Evolutionary conservation across 2,888 invertebrate species (phyloP).

Genomic region (Acanthacorydalis orientalis): DNA sequence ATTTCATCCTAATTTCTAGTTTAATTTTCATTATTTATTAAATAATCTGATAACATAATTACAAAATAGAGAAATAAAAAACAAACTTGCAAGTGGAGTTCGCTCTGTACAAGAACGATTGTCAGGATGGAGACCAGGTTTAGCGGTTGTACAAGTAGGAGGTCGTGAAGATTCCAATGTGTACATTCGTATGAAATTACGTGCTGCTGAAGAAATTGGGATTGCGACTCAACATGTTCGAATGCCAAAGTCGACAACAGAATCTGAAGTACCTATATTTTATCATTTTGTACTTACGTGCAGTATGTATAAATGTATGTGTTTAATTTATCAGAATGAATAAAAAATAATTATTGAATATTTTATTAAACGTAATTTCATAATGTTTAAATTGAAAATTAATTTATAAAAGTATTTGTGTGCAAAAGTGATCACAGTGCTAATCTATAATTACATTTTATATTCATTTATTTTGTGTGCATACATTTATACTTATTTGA

Average conservation of each 20-base stretch:
- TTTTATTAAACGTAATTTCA: too few relatives aligned
- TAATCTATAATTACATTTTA: too few relatives aligned
- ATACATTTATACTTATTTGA: background rate
- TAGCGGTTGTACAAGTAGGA: conserved; percentile 94
- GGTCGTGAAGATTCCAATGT: conserved; percentile 94
- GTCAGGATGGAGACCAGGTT: conserved; percentile 49
- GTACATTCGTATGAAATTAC: conserved; percentile 92
- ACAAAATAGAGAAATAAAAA: conserved; percentile 53
- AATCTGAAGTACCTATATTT: conserved; percentile 44
- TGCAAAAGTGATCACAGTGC: too few relatives aligned
- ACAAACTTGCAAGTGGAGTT: conserved; percentile 50
- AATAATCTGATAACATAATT: too few relatives aligned
- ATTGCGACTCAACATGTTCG: conserved; percentile 66
- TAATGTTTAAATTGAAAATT: too few relatives aligned
- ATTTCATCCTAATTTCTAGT: too few relatives aligned
- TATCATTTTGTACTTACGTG: conserved; percentile 9
- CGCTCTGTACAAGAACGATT: conserved; percentile 33
- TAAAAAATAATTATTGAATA: background rate
- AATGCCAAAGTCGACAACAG: conserved; percentile 63
- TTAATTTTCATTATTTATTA: too few relatives aligned
- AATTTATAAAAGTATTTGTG: too few relatives aligned
- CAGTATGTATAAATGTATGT: too few relatives aligned
- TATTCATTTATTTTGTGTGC: too few relatives aligned
- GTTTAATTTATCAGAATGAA: too few relatives aligned
- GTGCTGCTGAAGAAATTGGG: conserved; percentile 81